Base-by-base conservation (phyloP, 2,797 vertebrate species). In the Sarcophilus harrisii region DNA sequence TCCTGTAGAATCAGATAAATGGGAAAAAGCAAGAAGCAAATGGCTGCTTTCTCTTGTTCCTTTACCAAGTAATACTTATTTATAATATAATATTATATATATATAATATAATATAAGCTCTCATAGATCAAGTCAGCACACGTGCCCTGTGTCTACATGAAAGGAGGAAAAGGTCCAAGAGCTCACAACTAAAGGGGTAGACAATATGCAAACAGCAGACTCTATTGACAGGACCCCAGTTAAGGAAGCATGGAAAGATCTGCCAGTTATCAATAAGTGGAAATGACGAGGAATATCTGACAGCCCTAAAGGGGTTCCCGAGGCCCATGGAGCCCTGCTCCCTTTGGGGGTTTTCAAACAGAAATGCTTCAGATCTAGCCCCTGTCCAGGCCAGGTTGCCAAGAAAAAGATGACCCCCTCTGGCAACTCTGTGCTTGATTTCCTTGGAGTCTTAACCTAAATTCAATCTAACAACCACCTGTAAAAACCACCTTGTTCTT, bases 141-240 rank as follows among this genome's bases (percentile, higher is more conserved):
- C 11, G 62, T 57, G 18, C 1, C 30, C 58, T 91, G 91, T 55
- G 62, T 49, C 32, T 59, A 92, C 29, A 60, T 94, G 60, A 93
- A 55, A 57, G 38, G 91, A 94, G 96, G 94, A 57, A 55, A 87
- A 54, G 58, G 28, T 45, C n/a, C 30, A 93, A 52, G 90, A 91
- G 91, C n/a, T 45, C 30, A 90, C 32, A 92, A 58, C n/a, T 27
- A 55, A 57, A 54, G 58, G 62, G 73, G 93, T n/a, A 92, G 54
- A 96, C 13, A 90, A 93, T 18, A 90, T 11, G 3, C 11, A 30
- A 60, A 60, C 10, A 29, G 10, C 28, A 60, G 29, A 29, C 59
- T 12, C 57, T 16, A 30, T 28, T 66, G 90, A 59, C 38, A 57
- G 73, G 89, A 18, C 30, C 57, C 13, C 94, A 5, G 45, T 95